Evolutionary conservation across 2,797 vertebrate species (phyloP), one percentile per base, ranked within the genome.

Genomic region (Phylloscopus collybita): DNA sequence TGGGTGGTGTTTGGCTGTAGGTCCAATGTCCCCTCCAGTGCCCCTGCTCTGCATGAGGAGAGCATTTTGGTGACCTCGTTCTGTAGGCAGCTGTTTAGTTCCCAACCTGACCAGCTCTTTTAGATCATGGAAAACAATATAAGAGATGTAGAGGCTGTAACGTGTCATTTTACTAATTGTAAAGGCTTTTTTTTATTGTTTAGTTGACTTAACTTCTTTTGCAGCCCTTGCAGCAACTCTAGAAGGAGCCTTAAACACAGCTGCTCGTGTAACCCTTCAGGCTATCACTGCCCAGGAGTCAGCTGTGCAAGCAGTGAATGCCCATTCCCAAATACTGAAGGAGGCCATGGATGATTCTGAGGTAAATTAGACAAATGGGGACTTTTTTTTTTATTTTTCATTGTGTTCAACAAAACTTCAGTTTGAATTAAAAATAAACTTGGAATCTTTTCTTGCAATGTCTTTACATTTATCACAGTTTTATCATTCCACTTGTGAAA

Each of bases 311-410:
- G 98, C 99, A 6, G 98, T 99, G 56, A 96, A 89, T 8, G 96
- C 95, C 40, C 99, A 99, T 89, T 98, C 98, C 3, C 97, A 92
- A 23, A 98, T 98, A 47, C 96, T 99, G 90, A 99, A 98, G 97
- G 98, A 99, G 75, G 99, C 99, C 13, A 99, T 99, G 99, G 99
- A 98, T 53, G 93, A 99, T 56, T 97, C 98, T 16, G 98, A 99
- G 98, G 99, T 99, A 88, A 88, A 75, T 6, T 27, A 62, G 25
- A 25, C 57, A 81, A 80, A 22, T 3, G 8, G 61, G 23, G 22
- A 23, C 30, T 19, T 0, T 7, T 38, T 23, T 47, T 32, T 17
- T 27, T 14, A 40, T 40, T 71, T 50, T 40, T 59, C 17, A 25
- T 12, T 42, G 13, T 20, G 25, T 64, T 64, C 69, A 74, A 26